Evolutionary conservation across 2,888 invertebrate species (phyloP).

Genomic region (Anaspis maculata): DNA sequence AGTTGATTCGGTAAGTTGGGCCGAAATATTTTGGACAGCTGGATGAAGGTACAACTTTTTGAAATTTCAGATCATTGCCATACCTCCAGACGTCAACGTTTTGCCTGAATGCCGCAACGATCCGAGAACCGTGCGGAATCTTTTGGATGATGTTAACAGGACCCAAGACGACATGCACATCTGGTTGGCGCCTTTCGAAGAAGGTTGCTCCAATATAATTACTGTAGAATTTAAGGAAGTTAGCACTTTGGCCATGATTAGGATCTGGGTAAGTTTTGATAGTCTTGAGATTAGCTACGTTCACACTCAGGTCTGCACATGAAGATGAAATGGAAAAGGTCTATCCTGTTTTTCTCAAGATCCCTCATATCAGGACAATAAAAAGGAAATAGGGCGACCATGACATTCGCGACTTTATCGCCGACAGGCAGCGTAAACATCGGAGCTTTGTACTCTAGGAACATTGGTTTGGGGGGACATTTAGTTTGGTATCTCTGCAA

Average conservation of each 20-base stretch:
- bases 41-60: no score
- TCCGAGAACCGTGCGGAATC: conserved; percentile 53
- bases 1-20: conserved; percentile 50
- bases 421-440: no score
- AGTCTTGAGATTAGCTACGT: no score
- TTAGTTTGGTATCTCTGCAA: no score
- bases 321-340: no score
- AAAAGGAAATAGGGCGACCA: no score
- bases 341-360: no score
- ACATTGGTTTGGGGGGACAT: no score
- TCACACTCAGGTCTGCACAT: no score
- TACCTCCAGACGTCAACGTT: conserved; percentile 53
- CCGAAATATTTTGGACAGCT: not conserved
- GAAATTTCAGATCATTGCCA: conserved; percentile 44
- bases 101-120: conserved; percentile 59
- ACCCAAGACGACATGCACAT: conserved; percentile 71
- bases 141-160: conserved; percentile 62
- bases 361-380: no score
- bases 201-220: conserved; percentile 52
- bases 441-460: no score
- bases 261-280: conserved; percentile 39
- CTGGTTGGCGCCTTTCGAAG: conserved; percentile 62
- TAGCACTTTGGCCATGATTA: conserved; percentile 31
- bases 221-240: conserved; percentile 48
- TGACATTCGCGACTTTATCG: conserved; percentile 1